Conservation (phyloP, 2,888 invertebrate species). For the Phyto melanocephala region DNA sequence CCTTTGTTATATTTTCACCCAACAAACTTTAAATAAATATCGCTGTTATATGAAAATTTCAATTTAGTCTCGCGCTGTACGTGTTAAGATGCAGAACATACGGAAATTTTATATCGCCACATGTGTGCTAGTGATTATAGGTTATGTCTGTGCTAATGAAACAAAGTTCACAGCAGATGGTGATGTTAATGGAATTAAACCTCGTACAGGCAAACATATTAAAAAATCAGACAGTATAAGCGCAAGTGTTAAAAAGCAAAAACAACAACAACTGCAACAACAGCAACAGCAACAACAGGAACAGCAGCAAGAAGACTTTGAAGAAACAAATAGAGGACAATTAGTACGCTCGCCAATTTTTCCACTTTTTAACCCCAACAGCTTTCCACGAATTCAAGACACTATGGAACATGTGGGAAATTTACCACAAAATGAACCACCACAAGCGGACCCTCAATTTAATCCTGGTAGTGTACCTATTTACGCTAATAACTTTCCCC, state of each 20-base stretch:
- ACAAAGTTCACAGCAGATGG: not conserved
- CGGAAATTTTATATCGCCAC: constrained; percentile 8
- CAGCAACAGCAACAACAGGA: constrained; percentile 2
- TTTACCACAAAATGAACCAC: not conserved
- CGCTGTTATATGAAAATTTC: not conserved
- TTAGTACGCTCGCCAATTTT: not conserved
- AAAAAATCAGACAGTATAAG: not conserved
- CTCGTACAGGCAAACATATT: not conserved
- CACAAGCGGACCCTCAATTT: not conserved
- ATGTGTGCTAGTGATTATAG: not conserved
- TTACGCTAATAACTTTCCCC: constrained; percentile 36
- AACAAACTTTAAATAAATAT: constrained; percentile 42
- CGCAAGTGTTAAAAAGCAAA: constrained; percentile 34
- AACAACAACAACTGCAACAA: constrained; percentile 8
- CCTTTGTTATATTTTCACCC: constrained; percentile 37
- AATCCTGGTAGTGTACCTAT: not conserved
- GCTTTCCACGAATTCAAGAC: not conserved
- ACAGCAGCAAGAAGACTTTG: not conserved
- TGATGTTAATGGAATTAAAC: not conserved
- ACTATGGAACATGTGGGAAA: not conserved
- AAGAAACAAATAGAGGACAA: not conserved
- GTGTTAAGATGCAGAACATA: constrained; percentile 43
- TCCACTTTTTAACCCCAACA: not conserved
- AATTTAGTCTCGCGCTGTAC: constrained; percentile 40
- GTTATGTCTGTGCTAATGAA: not conserved